Conservation (phyloP, 2,113 vertebrate genomes). For the Sinocyclocheilus maitianheensis region DNA sequence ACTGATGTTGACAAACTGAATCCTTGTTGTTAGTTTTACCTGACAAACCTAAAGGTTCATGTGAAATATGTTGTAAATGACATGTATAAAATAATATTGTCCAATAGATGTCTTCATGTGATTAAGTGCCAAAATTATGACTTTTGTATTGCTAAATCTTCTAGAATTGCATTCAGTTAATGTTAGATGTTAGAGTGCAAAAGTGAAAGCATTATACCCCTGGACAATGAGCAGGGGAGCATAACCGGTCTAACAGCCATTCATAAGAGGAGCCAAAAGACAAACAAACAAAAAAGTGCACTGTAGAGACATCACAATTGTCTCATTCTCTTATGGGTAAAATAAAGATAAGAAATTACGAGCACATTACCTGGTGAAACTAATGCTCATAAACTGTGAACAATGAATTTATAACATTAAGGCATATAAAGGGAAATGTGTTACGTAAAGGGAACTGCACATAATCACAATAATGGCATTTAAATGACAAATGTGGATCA, state of each 20-base stretch:
- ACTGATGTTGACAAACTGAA: neutral
- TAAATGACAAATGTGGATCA: too few relatives aligned
- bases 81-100: slow-evolving; percentile 41
- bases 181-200: slow-evolving; percentile 11
- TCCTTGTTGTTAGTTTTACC: slow-evolving; percentile 1
- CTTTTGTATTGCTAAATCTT: slow-evolving; percentile 38
- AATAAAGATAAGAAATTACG: too few relatives aligned
- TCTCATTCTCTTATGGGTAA: too few relatives aligned
- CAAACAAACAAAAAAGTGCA: neutral
- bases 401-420: too few relatives aligned
- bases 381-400: too few relatives aligned
- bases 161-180: neutral
- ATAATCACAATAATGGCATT: neutral
- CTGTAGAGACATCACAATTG: neutral
- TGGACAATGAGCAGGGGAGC: neutral
- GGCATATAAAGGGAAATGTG: too few relatives aligned
- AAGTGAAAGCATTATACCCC: neutral
- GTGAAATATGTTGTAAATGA: slow-evolving; percentile 48
- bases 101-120: slow-evolving; percentile 52
- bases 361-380: too few relatives aligned
- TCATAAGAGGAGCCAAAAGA: neutral
- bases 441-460: neutral
- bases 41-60: neutral
- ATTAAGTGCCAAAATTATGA: slow-evolving; percentile 52
- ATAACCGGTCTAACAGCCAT: too few relatives aligned